Percentiles rank a stretch among this genome's conserved stretches.
These are phyloP conservation scores for Cossypha polioptera DNA, from an alignment of 2,797 vertebrate species.

Conservation along the genomic window DNA sequence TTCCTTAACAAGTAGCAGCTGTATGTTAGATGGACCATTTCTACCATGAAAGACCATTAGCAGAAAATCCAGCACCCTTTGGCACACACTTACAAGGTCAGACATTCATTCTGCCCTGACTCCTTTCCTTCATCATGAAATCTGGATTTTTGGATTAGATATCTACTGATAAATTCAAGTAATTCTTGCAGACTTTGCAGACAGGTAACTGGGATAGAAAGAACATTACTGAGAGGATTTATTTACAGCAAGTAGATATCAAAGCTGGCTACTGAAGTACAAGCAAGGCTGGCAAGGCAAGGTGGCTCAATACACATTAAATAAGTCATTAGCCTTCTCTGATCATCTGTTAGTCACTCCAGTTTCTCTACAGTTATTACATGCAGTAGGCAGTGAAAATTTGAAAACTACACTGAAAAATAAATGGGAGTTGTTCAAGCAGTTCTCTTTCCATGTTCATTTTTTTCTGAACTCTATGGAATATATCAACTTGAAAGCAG, in stretches of 20 bases:
- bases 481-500: neutral
- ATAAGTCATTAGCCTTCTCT: neutral
- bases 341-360: neutral
- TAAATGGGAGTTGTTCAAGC: neutral
- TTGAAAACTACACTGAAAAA: neutral
- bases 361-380: neutral
- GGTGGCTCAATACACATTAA: neutral
- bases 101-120: neutral
- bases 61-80: neutral
- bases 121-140: neutral
- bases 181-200: neutral
- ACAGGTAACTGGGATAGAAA: rapidly evolving
- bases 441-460: neutral
- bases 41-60: rapidly evolving
- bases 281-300: neutral
- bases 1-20: neutral
- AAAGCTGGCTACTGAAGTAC: neutral
- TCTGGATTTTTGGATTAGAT: neutral
- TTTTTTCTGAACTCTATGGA: neutral
- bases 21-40: neutral
- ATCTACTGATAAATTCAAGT: neutral
- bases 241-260: neutral
- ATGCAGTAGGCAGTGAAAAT: neutral
- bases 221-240: neutral
- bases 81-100: neutral